Evolutionary conservation across 2,113 vertebrate genomes (phyloP), one percentile per base, ranked within the genome.

Genomic region (Semnornis frantzii): DNA sequence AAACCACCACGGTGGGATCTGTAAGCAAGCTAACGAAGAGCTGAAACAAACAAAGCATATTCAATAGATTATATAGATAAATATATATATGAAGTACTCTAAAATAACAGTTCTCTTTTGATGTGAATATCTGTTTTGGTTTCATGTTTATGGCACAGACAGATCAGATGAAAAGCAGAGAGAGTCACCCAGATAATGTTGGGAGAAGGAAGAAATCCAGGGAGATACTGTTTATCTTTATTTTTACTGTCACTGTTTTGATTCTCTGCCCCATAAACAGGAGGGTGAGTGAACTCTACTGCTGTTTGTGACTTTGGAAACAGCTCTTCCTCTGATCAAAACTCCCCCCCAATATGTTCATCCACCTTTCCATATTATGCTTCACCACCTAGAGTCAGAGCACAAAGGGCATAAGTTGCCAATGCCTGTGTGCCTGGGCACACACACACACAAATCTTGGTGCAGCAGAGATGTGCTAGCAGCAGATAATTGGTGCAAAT

Each of bases 191-290:
- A 95, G 91, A 94, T 91, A 77, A 89, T 7, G 5, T 20, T 59
- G 69, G 85, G 39, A 64, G 82, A 83, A 79, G 78, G 90, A 94
- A 96, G 70, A 89, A 90, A 54, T 84, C 91, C 50, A 95, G 96
- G 85, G 96, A 95, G 93, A 85, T 60, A n/a, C n/a, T 97, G 85
- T 97, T 98, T 97, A 81, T 97, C 65, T 98, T 97, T 96, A 97
- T 95, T 94, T 87, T 92, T 37, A 55, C 84, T 66, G 62, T 69
- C 39, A 3, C 21, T 88, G 31, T 93, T 94, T 96, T 89, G 73
- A 80, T 70, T 77, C 79, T 18, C 90, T 58, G 65, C 77, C 59
- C 57, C 63, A 69, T 42, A 77, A 89, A 92, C 79, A 94, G 90
- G 86, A 89, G 39, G 31, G 48, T 28, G 84, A 85, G 88, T 71